A percentile compares a stretch with the other conserved stretches of the same genome.
phyloP scores from a whole-genome alignment of 2,797 vertebrate genomes.

The Pristis pectinata region DNA sequence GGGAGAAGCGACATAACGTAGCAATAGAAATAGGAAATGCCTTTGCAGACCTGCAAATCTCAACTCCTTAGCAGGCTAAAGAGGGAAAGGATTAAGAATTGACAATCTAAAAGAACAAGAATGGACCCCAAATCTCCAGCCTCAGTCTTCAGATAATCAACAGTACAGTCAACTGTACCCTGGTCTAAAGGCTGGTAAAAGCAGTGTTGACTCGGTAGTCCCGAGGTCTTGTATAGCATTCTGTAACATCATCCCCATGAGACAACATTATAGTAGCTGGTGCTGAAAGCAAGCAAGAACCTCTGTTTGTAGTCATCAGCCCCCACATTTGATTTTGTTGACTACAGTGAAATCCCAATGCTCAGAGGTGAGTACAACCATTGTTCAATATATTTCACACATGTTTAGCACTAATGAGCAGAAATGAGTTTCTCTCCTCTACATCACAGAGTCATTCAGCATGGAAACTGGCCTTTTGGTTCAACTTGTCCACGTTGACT shows the following conservation, averaged over 20 bases:
- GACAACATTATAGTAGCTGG: not conserved
- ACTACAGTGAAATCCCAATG: no score
- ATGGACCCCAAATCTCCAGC: not conserved
- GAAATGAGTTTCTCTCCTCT: no score
- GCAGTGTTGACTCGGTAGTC: not conserved
- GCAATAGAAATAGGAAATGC: constrained; percentile 12
- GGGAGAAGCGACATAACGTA: not conserved
- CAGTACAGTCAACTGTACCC: not conserved
- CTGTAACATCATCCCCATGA: not conserved
- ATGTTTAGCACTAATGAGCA: no score
- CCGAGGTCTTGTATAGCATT: not conserved
- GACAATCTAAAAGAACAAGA: not conserved
- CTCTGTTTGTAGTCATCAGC: no score
- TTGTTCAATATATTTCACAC: no score
- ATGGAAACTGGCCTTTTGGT: no score
- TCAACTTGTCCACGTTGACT: no score
- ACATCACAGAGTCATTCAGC: no score
- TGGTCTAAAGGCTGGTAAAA: not conserved
- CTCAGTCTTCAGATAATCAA: not conserved
- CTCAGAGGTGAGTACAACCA: no score
- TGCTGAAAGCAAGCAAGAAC: no score
- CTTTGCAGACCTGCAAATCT: not conserved
- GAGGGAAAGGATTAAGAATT: not conserved
- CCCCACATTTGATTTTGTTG: no score
- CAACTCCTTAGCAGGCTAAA: not conserved